Evolutionary conservation across 2,113 vertebrate species (phyloP).

Genomic region (Heterocephalus glaber): DNA sequence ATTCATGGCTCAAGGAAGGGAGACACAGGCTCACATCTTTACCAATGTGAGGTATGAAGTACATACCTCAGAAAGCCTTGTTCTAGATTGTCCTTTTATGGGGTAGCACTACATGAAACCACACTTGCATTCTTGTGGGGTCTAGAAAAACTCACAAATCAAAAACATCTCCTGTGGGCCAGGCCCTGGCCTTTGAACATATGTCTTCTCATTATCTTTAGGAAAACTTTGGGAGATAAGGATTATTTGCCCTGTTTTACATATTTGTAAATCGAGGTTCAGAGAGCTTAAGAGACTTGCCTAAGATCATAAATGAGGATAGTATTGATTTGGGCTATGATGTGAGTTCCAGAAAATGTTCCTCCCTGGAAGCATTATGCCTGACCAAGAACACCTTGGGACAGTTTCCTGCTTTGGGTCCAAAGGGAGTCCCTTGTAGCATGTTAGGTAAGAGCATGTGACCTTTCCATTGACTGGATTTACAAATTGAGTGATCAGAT

Average conservation of each 20-base stretch:
- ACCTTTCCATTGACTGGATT: neutral
- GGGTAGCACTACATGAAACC: neutral
- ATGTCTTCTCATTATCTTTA: neutral
- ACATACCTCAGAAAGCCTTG: neutral
- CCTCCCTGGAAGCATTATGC: neutral
- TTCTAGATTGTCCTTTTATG: neutral
- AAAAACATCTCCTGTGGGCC: neutral
- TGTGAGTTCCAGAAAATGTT: neutral
- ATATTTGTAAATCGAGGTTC: neutral
- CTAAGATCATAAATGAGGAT: neutral
- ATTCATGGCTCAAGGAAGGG: neutral
- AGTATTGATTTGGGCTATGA: neutral
- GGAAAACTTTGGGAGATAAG: neutral
- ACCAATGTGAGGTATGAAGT: neutral
- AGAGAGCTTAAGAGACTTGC: neutral
- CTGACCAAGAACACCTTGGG: neutral
- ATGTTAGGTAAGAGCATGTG: neutral
- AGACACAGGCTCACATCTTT: neutral
- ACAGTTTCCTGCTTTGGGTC: neutral
- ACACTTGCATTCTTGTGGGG: neutral
- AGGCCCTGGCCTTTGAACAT: neutral
- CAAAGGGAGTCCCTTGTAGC: neutral
- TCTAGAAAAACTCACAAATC: neutral
- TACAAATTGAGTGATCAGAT: neutral
- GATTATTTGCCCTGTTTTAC: neutral